Percentiles rank a stretch among this genome's conserved stretches.
Conservation (phyloP, 2,797 vertebrate genomes). For the Enteromius unitaeniatus region DNA sequence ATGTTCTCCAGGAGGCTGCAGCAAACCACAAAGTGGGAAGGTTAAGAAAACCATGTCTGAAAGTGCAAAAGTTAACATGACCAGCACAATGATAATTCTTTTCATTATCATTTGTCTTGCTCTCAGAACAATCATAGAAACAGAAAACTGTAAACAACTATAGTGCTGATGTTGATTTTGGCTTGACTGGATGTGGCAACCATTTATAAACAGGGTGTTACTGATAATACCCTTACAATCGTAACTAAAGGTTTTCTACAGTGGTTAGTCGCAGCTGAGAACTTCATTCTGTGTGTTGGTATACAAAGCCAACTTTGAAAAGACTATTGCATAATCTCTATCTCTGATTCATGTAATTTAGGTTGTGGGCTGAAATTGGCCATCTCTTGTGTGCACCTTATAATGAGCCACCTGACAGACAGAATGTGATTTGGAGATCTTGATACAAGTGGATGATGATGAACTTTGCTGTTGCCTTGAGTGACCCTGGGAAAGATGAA, state of each 20-base stretch:
- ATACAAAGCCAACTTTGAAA: not conserved
- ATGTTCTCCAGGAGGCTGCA: not conserved
- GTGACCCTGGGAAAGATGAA: not conserved
- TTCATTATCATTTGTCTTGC: not conserved
- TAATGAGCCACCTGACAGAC: not conserved
- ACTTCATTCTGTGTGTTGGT: not conserved
- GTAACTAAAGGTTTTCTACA: conserved; percentile 1
- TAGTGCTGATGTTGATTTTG: not conserved
- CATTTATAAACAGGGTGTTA: not conserved
- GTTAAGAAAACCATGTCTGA: conserved; percentile 21
- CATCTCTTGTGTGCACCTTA: not conserved
- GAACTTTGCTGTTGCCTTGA: not conserved
- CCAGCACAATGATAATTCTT: not conserved
- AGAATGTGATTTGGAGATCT: not conserved
- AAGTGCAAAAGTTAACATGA: not conserved
- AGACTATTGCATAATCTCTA: not conserved
- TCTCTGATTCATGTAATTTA: not conserved
- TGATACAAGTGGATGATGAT: not conserved
- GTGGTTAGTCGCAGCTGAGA: not conserved
- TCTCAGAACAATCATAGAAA: not conserved
- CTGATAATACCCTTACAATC: not conserved
- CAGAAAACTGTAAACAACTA: not conserved
- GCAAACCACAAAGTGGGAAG: conserved; percentile 3
- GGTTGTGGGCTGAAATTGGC: not conserved
- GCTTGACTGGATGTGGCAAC: not conserved